Base-by-base conservation (phyloP, 1,140 invertebrate species). In the Ceratosolen fusciceps region DNA sequence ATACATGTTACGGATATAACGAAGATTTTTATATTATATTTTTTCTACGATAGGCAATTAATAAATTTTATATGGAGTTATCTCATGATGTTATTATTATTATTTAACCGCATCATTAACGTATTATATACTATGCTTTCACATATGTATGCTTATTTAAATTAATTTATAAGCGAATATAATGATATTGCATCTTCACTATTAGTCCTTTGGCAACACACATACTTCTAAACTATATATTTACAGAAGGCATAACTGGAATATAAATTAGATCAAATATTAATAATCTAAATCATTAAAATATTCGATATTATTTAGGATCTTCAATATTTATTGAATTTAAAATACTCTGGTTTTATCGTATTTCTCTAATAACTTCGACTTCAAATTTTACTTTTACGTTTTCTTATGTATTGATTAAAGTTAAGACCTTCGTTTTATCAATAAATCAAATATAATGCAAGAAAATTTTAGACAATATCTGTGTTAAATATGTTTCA, bases 181-280 rank as follows among this genome's bases (percentile, higher is more conserved):
- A 29, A 71, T 71, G 39, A 29, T 54, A 49, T 54, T 82, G 83
- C 81, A 83, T 85, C 80, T 83, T 85, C 77, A 83, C 82, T 82
- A 83, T 85, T 82, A 85, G 84, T 83, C 85, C 85, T 87, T 88
- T 88, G 86, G 86, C 87, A 87, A 85, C 85, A 80, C 83, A 83
- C 83, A 83, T 81, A 74, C 71, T 67, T 47, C 81, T 80, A 68
- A 62, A 65, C 39, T 72, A 76, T 81, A 79, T 76, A 82, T 52
- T 84, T 80, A 72, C 84, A 83, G 78, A 85, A n/a, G n/a, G n/a
- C n/a, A 85, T 83, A 87, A 85, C 83, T 86, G 87, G 83, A 52
- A 71, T 78, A 58, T 58, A 80, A 79, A 81, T 73, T 80, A 79
- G 67, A 80, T 80, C 29, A 56, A 75, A 71, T 75, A 80, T 62